These are phyloP conservation scores for Anthrax anthrax DNA, from an alignment of 2,888 invertebrate species.

Conservation along the genomic window DNA sequence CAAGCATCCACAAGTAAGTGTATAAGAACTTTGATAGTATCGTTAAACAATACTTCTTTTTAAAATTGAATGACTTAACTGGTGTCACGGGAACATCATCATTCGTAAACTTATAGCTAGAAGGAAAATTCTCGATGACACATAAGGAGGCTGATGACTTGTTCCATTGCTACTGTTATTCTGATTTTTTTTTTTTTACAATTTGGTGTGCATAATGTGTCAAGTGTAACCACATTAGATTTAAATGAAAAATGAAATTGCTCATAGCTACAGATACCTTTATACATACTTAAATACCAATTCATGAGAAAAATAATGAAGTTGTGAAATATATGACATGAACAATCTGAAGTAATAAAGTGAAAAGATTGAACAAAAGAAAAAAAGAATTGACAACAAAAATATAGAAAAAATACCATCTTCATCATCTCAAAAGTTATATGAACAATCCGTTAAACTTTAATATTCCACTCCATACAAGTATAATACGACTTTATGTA, in stretches of 20 bases:
- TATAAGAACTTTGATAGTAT: background rate
- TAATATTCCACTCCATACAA: background rate
- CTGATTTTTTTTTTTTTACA: background rate
- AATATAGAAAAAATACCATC: background rate
- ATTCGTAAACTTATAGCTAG: slow-evolving; percentile 7
- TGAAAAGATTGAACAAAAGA: no score
- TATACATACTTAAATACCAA: slow-evolving; percentile 3
- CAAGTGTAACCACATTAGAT: slow-evolving; percentile 16
- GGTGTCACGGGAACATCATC: slow-evolving; percentile 15
- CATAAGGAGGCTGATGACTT: background rate
- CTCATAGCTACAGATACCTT: slow-evolving; percentile 1
- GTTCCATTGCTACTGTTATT: no score
- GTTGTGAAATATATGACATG: slow-evolving; percentile 11
- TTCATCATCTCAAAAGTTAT: background rate
- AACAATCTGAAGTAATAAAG: background rate
- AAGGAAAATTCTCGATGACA: slow-evolving; percentile 8
- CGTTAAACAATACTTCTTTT: slow-evolving; percentile 1
- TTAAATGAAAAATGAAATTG: slow-evolving; percentile 14
- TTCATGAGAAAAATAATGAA: slow-evolving; percentile 8
- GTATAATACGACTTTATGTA: no score
- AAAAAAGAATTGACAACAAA: background rate
- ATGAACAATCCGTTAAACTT: slow-evolving; percentile 2
- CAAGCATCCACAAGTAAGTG: background rate
- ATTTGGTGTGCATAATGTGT: slow-evolving; percentile 14
- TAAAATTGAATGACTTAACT: slow-evolving; percentile 12